phyloP scores from a whole-genome alignment of 2,797 vertebrate genomes.

The Gallinago nigripennis region DNA sequence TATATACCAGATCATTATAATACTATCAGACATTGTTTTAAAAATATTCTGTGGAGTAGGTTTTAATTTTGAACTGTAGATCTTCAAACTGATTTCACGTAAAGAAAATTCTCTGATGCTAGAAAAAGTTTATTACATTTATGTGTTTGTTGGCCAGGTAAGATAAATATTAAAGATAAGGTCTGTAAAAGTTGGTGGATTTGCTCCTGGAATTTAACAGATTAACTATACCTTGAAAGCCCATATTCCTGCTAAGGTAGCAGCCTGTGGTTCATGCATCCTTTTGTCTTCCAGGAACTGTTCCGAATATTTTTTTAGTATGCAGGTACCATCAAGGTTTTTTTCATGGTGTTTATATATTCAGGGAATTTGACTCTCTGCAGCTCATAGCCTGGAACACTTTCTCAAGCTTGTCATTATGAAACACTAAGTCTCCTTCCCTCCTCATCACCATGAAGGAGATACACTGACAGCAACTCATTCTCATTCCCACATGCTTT shows the following conservation, averaged over 20 bases:
- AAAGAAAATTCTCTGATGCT: neutral
- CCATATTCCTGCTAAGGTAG: rapidly evolving
- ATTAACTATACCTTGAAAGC: neutral
- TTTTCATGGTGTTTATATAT: neutral
- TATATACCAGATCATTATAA: neutral
- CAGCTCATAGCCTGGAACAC: neutral
- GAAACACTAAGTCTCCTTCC: neutral
- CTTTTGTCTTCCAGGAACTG: neutral
- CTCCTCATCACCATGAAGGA: neutral
- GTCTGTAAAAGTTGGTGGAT: neutral
- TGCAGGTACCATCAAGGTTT: neutral
- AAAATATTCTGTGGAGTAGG: neutral
- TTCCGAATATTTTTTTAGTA: neutral
- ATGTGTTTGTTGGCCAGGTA: neutral
- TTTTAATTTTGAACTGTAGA: neutral
- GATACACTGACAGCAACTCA: neutral
- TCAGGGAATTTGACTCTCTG: neutral
- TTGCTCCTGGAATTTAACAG: neutral
- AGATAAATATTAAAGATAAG: neutral
- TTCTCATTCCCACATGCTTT: neutral
- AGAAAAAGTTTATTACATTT: neutral
- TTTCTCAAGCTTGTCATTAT: neutral
- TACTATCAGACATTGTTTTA: rapidly evolving
- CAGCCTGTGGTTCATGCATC: neutral
- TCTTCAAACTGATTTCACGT: neutral